phyloP scores from a whole-genome alignment of 37 sponge, comb jelly and placozoan genomes.

The Oscarella lobularis region DNA sequence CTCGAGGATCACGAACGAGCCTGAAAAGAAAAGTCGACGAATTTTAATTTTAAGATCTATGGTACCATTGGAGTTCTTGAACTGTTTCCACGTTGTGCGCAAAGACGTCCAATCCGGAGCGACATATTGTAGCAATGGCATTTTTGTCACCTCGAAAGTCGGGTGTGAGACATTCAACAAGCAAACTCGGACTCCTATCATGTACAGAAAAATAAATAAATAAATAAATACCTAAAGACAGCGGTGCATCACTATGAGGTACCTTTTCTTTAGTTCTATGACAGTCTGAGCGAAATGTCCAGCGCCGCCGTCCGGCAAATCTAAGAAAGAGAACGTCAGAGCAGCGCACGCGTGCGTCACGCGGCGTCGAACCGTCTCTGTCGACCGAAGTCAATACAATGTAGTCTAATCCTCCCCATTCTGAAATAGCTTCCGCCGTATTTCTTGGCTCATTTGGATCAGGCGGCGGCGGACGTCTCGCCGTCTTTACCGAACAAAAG shows the following conservation, averaged over 20 bases:
- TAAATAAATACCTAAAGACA: not conserved
- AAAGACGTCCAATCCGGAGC: conserved; percentile 90
- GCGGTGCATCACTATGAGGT: not conserved
- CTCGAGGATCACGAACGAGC: conserved; percentile 95
- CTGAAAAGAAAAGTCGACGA: conserved; percentile 15
- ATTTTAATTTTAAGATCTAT: not conserved
- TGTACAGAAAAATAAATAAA: not conserved
- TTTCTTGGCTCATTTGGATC: conserved; percentile 92
- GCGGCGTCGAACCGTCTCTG: conserved; percentile 96
- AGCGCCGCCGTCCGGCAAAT: conserved; percentile 81
- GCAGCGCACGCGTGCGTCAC: too few relatives aligned
- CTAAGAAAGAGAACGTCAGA: conserved; percentile 18
- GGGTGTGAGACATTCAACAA: conserved; percentile 90
- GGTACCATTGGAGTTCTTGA: conserved; percentile 70
- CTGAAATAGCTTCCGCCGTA: conserved; percentile 76
- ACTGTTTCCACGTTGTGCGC: conserved; percentile 99
- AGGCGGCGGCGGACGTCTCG: conserved; percentile 79
- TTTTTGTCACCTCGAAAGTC: conserved; percentile 82
- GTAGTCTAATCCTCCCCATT: conserved; percentile 91
- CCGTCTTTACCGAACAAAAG: conserved; percentile 98
- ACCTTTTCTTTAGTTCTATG: conserved; percentile 61
- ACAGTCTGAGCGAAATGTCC: conserved; percentile 90
- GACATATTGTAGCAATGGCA: conserved; percentile 43
- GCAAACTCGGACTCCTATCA: conserved; percentile 42
- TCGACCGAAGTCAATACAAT: conserved; percentile 98